Percentiles rank a stretch among this genome's conserved stretches.
Conservation (phyloP, 2,113 vertebrate species). For the Hoplias malabaricus region DNA sequence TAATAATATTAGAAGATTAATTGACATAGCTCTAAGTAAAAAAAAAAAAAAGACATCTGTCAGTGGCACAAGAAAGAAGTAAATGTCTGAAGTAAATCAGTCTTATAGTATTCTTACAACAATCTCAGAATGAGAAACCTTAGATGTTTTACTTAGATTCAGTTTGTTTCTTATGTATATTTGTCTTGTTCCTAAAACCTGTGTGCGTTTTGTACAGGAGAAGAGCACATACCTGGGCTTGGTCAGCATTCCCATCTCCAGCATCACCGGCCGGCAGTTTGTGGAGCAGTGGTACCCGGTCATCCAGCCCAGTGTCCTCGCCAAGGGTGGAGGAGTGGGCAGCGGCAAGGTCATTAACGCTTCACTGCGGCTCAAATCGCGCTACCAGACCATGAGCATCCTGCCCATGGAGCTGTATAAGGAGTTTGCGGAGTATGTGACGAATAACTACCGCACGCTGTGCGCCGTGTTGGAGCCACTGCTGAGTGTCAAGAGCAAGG, state of each 20-base stretch:
- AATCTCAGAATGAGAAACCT: background rate
- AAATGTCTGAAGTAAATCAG: too few relatives aligned
- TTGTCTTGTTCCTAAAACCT: too few relatives aligned
- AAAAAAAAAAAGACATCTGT: too few relatives aligned
- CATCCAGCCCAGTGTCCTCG: constrained; percentile 83
- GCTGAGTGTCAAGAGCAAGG: constrained; percentile 94
- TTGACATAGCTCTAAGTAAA: too few relatives aligned
- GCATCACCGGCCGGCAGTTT: constrained; percentile 91
- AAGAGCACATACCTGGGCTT: constrained; percentile 95
- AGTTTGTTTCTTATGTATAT: too few relatives aligned
- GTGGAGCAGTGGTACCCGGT: constrained; percentile 98
- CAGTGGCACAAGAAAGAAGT: too few relatives aligned
- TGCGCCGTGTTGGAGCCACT: constrained; percentile 92
- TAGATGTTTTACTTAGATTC: background rate
- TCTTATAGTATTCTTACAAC: too few relatives aligned
- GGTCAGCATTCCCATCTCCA: constrained; percentile 95
- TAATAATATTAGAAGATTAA: too few relatives aligned
- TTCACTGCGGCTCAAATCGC: constrained; percentile 88
- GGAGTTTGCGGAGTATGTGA: constrained; percentile 95
- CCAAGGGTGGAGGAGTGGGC: constrained; percentile 80
- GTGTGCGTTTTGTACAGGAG: constrained; percentile 66
- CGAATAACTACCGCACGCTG: constrained; percentile 93
- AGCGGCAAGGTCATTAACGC: constrained; percentile 88
- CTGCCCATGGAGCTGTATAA: constrained; percentile 99
- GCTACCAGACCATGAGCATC: constrained; percentile 98